A percentile compares a stretch with the other conserved stretches of the same genome.
Evolutionary conservation across 1,140 invertebrate genomes (phyloP).

Genomic region (Mizuhopecten yessoensis): DNA sequence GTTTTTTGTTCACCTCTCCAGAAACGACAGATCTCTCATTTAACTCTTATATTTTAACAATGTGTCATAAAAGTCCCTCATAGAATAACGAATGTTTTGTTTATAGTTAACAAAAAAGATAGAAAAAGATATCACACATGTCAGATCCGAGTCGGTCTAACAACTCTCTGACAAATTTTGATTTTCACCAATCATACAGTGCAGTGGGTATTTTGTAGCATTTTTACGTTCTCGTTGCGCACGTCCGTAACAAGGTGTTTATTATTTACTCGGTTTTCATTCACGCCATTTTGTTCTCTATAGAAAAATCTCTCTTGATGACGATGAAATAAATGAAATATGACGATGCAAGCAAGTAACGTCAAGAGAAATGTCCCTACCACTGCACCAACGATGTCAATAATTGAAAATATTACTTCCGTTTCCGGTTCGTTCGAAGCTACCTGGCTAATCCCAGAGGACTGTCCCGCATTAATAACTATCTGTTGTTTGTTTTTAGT

Average conservation of each 20-base stretch:
- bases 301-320: slow-evolving; percentile 61
- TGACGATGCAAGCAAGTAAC: slow-evolving; percentile 76
- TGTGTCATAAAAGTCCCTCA: neutral
- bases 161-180: slow-evolving; percentile 3
- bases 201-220: slow-evolving; percentile 55
- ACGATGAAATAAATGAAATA: slow-evolving; percentile 78
- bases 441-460: slow-evolving; percentile 46
- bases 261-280: slow-evolving; percentile 47
- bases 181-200: slow-evolving; percentile 41
- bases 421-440: slow-evolving; percentile 53
- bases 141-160: too few relatives aligned
- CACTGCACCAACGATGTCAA: slow-evolving; percentile 80
- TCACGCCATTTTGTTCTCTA: slow-evolving; percentile 46
- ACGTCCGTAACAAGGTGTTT: slow-evolving; percentile 45
- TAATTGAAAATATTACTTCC: slow-evolving; percentile 74
- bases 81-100: neutral
- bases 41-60: neutral
- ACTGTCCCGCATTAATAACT: slow-evolving; percentile 43
- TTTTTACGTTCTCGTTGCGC: slow-evolving; percentile 53
- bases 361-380: slow-evolving; percentile 81
- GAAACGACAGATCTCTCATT: neutral
- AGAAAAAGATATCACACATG: neutral
- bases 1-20: neutral
- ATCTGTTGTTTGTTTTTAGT: slow-evolving; percentile 48
- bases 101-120: neutral